Conservation (phyloP, 2,797 vertebrate species). For the Spinus pinus region DNA sequence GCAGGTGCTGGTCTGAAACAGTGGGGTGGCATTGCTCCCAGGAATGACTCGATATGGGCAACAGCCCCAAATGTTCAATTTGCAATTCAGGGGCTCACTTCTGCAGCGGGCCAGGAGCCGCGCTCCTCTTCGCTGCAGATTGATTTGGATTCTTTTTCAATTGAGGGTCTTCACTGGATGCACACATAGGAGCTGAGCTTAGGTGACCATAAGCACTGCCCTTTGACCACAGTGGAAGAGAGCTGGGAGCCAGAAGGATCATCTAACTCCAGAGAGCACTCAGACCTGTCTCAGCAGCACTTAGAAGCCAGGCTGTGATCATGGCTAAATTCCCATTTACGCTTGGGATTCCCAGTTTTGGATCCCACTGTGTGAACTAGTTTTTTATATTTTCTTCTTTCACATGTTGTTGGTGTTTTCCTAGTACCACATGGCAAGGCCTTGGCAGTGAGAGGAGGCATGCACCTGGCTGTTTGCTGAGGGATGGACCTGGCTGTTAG, state of each 20-base stretch:
- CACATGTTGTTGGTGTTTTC: neutral
- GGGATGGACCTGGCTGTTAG: neutral
- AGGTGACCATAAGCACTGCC: neutral
- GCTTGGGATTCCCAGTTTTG: neutral
- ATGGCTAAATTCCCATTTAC: neutral
- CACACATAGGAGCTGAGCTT: neutral
- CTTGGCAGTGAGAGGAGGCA: neutral
- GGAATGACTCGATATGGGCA: neutral
- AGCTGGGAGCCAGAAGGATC: neutral
- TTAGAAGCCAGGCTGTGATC: neutral
- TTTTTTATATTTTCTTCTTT: neutral
- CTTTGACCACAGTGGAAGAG: neutral
- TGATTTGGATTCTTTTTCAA: neutral
- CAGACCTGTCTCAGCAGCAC: neutral
- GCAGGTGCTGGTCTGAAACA: neutral
- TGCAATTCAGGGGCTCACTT: fast-evolving
- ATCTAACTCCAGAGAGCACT: neutral
- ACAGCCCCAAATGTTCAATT: neutral
- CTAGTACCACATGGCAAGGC: neutral
- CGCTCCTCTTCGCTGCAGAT: neutral
- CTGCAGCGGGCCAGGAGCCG: neutral
- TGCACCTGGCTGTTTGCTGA: neutral
- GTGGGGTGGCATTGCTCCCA: neutral
- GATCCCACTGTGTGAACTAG: neutral
- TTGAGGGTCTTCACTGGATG: neutral